Evolutionary conservation across 2,888 invertebrate species (phyloP), one percentile per base, ranked within the genome.

Genomic region (Pteria penguin): DNA sequence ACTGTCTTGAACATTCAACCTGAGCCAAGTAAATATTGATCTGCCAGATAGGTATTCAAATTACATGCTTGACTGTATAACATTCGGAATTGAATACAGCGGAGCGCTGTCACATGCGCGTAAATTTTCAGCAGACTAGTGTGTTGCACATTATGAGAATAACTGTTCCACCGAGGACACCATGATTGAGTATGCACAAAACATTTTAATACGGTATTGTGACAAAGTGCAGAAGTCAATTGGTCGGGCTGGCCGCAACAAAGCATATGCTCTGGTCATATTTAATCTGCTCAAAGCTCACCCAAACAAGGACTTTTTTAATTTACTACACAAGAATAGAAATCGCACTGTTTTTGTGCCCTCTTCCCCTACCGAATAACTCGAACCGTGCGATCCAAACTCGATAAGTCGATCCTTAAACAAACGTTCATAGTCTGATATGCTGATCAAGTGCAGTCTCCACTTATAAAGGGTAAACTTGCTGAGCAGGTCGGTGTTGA

Each of bases 141-240:
- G n/a, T n/a, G n/a, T n/a, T n/a, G n/a, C n/a, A n/a, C 68, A 68
- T 62, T 74, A 55, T 18, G 61, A 74, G 26, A 67, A 74, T 18
- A 67, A 75, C 31, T 75, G 74, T 68, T 68, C 57, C 29, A 74
- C 68, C 29, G 33, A n/a, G 26, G 63, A 63, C 24, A 69, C 55
- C 1, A 69, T 69, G 63, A 68, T 55, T n/a, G 62, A 67, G 57
- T 74, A 74, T 22, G 61, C 61, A 5, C 57, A 61, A 29, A 54
- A 45, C 4, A 61, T 74, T n/a, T 26, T 74, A 32, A 62, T 74
- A 4, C 62, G 61, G n/a, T 74, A 67, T 33, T 14, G 54, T 36
- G 52, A 70, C 33, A 33, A 32, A 57, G 55, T 54, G 14, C 52
- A 61, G 29, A 72, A 72, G 55, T 52, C 62, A 31, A 55, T 72